phyloP scores from a whole-genome alignment of 2,797 vertebrate genomes.

The Zenarchopterus dispar region DNA sequence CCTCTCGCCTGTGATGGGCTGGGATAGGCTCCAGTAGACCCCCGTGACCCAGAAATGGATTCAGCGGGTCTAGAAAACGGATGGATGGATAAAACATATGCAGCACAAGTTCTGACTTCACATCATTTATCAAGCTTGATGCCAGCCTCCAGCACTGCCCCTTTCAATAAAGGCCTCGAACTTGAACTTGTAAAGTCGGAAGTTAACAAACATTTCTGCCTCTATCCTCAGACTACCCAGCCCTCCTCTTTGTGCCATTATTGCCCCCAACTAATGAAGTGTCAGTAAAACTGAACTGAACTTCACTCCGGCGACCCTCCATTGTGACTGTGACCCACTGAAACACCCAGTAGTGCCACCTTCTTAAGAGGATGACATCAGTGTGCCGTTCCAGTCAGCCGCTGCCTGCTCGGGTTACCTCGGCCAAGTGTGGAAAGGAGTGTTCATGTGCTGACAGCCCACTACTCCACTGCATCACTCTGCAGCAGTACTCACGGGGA shows the following conservation, averaged over 20 bases:
- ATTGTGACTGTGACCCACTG: conserved; percentile 13
- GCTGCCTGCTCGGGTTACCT: conserved; percentile 70
- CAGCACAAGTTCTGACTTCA: too few species aligned
- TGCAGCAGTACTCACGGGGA: conserved; percentile 71
- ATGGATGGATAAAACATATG: too few species aligned
- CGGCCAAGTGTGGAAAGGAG: conserved; percentile 48
- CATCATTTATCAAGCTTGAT: too few species aligned
- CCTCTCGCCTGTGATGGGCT: too few species aligned
- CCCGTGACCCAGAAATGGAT: too few species aligned
- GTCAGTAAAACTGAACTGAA: conserved; percentile 10
- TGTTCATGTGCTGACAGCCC: conserved; percentile 57
- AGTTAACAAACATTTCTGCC: too few species aligned
- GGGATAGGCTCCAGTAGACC: too few species aligned
- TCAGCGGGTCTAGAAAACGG: too few species aligned
- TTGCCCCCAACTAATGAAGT: conserved; percentile 4
- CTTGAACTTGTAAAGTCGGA: too few species aligned
- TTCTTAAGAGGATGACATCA: conserved; percentile 54
- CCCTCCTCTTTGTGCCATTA: not conserved
- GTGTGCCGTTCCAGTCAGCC: conserved; percentile 42
- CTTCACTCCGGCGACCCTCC: conserved; percentile 25
- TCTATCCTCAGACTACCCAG: too few species aligned
- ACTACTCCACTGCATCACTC: conserved; percentile 78
- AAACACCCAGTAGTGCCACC: conserved; percentile 34
- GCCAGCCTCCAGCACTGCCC: too few species aligned
- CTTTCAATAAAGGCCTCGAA: too few species aligned